These are phyloP conservation scores for Sinocyclocheilus grahami DNA, from an alignment of 2,113 vertebrate species.

Conservation along the genomic window DNA sequence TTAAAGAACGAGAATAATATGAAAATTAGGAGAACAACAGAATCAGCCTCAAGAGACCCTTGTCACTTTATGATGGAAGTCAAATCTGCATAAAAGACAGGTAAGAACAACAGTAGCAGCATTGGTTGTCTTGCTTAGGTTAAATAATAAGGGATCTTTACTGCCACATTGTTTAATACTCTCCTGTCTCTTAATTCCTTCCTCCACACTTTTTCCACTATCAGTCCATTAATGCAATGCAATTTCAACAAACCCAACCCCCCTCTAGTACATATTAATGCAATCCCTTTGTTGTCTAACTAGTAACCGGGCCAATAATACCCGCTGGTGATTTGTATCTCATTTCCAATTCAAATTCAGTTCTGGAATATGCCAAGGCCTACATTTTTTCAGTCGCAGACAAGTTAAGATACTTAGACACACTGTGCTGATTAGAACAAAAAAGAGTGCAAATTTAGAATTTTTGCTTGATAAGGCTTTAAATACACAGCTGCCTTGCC, in stretches of 20 bases:
- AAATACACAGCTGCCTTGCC: slow-evolving; percentile 15
- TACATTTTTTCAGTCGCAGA: slow-evolving; percentile 61
- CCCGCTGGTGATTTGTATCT: slow-evolving; percentile 78
- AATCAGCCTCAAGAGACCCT: slow-evolving; percentile 26
- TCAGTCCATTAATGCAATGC: slow-evolving; percentile 43
- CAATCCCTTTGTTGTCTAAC: slow-evolving; percentile 79
- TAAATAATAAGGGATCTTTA: slow-evolving; percentile 17
- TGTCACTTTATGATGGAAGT: slow-evolving; percentile 14
- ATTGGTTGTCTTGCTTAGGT: not conserved
- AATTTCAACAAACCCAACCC: slow-evolving; percentile 35
- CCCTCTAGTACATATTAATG: slow-evolving; percentile 73
- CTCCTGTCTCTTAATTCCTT: slow-evolving; percentile 30
- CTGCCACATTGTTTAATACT: slow-evolving; percentile 50
- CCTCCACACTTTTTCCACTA: slow-evolving; percentile 29
- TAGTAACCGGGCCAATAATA: slow-evolving; percentile 77
- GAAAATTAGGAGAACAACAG: slow-evolving; percentile 35
- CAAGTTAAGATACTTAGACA: slow-evolving; percentile 70
- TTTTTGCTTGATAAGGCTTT: slow-evolving; percentile 9
- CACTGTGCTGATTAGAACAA: slow-evolving; percentile 68
- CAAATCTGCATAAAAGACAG: slow-evolving; percentile 10
- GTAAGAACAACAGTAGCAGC: not conserved
- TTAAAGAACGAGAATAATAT: not conserved
- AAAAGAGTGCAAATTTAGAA: slow-evolving; percentile 50
- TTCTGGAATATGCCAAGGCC: slow-evolving; percentile 69
- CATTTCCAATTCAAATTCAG: slow-evolving; percentile 79